Base-by-base conservation (phyloP, 2,113 vertebrate genomes). In the Empidonax alnorum region DNA sequence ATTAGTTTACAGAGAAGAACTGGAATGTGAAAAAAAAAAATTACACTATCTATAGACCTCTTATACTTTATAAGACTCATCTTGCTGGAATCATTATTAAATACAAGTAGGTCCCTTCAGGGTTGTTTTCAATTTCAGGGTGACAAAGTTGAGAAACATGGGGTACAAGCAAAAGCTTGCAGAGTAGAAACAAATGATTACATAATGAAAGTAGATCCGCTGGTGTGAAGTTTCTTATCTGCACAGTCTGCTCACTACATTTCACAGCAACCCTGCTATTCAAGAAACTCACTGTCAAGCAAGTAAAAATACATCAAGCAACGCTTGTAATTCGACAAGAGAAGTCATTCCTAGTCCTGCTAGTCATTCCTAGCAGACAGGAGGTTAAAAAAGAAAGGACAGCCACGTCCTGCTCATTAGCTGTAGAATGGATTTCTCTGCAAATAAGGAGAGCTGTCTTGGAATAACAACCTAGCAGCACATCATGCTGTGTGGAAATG, bases 1-100 rank as follows among this genome's bases (percentile, higher is more conserved):
- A 96, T 92, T 86, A 85, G 33, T 83, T 95, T 87, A 90, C 35
- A 52, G 61, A 90, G 75, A 81, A 85, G 68, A 93, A 93, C 55
- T 85, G 55, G 25, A 96, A 74, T 92, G 53, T 89, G 44, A 73
- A 55, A 93, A 59, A 35, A 35, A 35, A 89, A 74, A 67, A 56
- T 89, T 91, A 71, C 46, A 27, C 28, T 77, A 46, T 73, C 31
- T 68, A 4, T 46, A 67, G 46, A 47, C 39, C 41, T 75, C 30
- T 80, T 74, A 27, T 15, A 52, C n/a, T 31, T 63, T 87, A 25
- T n/a, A 50, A 92, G 47, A 53, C 46, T 93, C n/a, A 28, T 92
- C 42, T 94, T 89, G 47, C 9, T 66, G 13, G 71, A 28, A 74
- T 80, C 42, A 61, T 76, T 76, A 90, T 75, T 75, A 91, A 59